Base-by-base conservation (phyloP, 1,140 invertebrate species). In the Diuraphis noxia region DNA sequence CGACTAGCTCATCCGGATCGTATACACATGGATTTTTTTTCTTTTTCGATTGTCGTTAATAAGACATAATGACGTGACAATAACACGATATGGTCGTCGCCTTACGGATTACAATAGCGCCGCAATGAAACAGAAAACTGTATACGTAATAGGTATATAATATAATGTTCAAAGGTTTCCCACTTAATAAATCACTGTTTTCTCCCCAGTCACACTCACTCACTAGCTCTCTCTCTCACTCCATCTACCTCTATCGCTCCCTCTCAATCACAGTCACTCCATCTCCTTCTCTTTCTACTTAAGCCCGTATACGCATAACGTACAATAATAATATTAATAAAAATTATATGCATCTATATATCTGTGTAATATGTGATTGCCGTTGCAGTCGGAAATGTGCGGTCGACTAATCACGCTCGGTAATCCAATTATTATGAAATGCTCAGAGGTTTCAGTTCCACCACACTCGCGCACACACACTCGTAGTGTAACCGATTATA, bases 131-230 rank as follows among this genome's bases (percentile, higher is more conserved):
- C 38, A 40, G 25, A 82, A 82, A 23, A 82, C n/a, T 23, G n/a
- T n/a, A 36, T 79, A 79, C 77, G 34, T 38, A 36, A 38, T 30
- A 36, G 81, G 56, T 72, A 72, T 72, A 72, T 72, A 52, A 52
- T 52, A 52, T 52, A 72, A 72, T 72, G 10, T 43, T 43, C 38
- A 43, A 88, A 72, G 87, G 87, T 72, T 72, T 88, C 87, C 36
- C 87, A 72, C 36, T 88, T 56, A 40, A 88, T 72, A 88, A 88
- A 88, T 88, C 87, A 88, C 52, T 25, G 87, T 40, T 40, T 25
- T 63, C 87, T 56, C 56, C 86, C 86, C 86, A 36, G 30, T 63
- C 52, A 56, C 52, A 25, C 52, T 25, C 23, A 9, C 8, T 56
- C 52, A 25, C 8, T 19, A 6, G 25, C 52, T 43, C 46, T 19